Evolutionary conservation across 1,140 invertebrate genomes (phyloP).

Genomic region (Nebria ingens): DNA sequence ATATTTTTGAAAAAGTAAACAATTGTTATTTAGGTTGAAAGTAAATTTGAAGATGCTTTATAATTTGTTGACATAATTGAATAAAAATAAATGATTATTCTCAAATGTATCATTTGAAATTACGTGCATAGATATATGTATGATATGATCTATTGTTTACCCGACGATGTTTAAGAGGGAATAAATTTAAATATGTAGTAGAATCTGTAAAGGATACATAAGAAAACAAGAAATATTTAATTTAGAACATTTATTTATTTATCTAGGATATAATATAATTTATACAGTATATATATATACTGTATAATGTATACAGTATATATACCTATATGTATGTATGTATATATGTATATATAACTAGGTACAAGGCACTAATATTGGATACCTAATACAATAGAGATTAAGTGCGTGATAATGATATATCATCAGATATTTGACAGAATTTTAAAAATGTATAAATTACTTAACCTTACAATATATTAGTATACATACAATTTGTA

Average conservation of each 20-base stretch:
- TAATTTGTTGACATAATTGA: too few species aligned
- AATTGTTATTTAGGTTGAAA: too few species aligned
- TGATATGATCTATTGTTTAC: neutral
- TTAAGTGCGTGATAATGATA: neutral
- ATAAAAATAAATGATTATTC: too few species aligned
- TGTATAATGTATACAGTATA: neutral
- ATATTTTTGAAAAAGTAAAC: too few species aligned
- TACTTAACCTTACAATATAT: neutral
- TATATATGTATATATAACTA: conserved; percentile 7
- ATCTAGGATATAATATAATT: neutral
- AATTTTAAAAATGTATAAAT: conserved; percentile 1
- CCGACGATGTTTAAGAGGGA: neutral
- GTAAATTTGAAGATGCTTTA: too few species aligned
- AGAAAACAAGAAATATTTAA: neutral
- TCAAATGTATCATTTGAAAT: too few species aligned
- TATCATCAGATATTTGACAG: conserved; percentile 3
- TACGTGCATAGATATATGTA: neutral
- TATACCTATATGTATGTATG: neutral
- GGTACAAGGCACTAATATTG: conserved; percentile 3
- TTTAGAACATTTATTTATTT: neutral
- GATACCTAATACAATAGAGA: conserved; percentile 4
- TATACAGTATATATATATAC: neutral
- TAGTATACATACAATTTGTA: conserved; percentile 5
- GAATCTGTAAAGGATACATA: neutral
- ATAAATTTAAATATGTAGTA: neutral